Base-by-base conservation (phyloP, 2,113 vertebrate genomes). In the Cololabis saira region DNA sequence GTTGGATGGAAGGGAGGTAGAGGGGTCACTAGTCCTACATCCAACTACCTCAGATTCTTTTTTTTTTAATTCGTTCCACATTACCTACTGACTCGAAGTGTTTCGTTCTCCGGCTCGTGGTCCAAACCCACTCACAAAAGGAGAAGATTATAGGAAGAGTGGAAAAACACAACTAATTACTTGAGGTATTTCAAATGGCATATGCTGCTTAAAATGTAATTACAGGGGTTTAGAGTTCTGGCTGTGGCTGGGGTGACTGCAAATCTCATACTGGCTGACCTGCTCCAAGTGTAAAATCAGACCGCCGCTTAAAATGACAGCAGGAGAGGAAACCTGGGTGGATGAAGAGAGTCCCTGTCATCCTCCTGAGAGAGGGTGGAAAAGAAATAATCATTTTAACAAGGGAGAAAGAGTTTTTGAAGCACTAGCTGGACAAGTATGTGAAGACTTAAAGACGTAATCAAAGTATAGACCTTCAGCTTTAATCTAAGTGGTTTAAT, bases 111-210 rank as follows among this genome's bases (percentile, higher is more conserved):
- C 58, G 74, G 63, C 62, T 56, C 67, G 24, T 44, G 76, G 71
- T 56, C 78, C 83, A 87, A 86, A 73, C 81, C 57, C 70, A 63
- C 61, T 56, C 83, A 86, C 84, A 84, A 89, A 80, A 81, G 71
- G 41, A 83, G 73, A 84, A 87, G 86, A 90, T 87, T 83, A 86
- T 80, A 83, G 64, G 78, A 90, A 86, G 81, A 86, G 85, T 87
- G 85, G 85, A 87, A 89, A 92, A 89, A 85, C 72, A 78, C 84
- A 90, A 85, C 84, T 86, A 87, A 92, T 89, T 90, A 88, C 74
- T 85, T 3, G n/a, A 83, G 87, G 87, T 87, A 91, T 91, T 87
- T 89, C 82, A 86, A 87, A 80, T 74, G 85, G 82, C 81, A 83
- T 84, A 47, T 57, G 77, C 88, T 80, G 85, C 83, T 88, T 87